A percentile compares a stretch with the other conserved stretches of the same genome.
phyloP scores from a whole-genome alignment of 2,797 vertebrate species.

The Heteromormyrus szaboi region DNA sequence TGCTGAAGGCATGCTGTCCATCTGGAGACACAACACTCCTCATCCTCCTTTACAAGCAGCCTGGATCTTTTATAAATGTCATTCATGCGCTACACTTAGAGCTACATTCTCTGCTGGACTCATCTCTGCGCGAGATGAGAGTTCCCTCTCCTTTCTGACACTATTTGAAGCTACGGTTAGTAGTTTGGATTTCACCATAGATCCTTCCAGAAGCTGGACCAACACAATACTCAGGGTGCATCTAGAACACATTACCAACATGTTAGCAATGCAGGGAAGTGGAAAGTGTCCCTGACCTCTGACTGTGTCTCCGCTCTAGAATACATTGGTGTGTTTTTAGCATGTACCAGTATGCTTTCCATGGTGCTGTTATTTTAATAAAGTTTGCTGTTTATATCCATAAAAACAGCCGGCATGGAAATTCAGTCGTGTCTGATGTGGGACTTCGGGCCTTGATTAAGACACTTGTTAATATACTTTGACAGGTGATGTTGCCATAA shows the following conservation, averaged over 20 bases:
- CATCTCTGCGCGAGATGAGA: not conserved
- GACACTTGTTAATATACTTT: conserved; percentile 24
- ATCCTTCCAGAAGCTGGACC: not conserved
- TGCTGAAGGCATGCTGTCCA: not conserved
- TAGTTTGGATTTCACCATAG: not conserved
- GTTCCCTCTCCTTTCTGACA: not conserved
- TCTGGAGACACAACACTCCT: not conserved
- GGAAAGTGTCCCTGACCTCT: not conserved
- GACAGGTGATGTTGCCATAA: conserved; percentile 34
- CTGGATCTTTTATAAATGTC: not conserved
- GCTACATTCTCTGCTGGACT: not conserved
- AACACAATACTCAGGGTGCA: not conserved
- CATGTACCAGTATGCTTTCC: not conserved
- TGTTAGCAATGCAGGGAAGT: not conserved
- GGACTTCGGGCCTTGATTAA: conserved; percentile 26
- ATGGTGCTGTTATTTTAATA: not conserved
- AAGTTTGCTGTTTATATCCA: not conserved
- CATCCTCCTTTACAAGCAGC: not conserved
- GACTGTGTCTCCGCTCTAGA: not conserved
- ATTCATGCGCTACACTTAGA: not conserved
- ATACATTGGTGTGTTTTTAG: not conserved
- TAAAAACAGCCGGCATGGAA: not conserved
- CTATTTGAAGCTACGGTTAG: not conserved
- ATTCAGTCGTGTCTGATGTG: not conserved
- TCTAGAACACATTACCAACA: not conserved